A percentile compares a stretch with the other conserved stretches of the same genome.
These are phyloP conservation scores for Clupea harengus DNA, from an alignment of 2,113 vertebrate species.

Conservation along the genomic window DNA sequence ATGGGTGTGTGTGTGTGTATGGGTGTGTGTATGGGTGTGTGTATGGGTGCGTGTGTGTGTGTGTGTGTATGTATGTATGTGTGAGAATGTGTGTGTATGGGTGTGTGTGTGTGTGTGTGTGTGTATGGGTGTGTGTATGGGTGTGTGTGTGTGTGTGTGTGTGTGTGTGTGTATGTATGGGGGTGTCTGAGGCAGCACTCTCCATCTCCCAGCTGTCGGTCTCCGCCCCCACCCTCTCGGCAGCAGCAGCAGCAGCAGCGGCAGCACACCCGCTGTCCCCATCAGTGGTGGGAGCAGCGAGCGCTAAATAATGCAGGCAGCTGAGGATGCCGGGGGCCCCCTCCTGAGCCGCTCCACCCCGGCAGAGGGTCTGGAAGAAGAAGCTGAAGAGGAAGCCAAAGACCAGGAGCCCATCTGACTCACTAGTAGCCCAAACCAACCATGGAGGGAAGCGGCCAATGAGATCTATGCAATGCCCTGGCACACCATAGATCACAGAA, in stretches of 20 bases:
- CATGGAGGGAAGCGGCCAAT: neutral
- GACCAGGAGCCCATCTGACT: neutral
- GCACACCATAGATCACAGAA: neutral
- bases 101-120: neutral
- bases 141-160: neutral
- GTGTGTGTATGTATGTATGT: neutral
- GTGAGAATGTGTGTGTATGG: neutral
- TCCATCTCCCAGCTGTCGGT: slow-evolving; percentile 45
- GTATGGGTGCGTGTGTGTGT: no score
- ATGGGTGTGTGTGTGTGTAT: no score
- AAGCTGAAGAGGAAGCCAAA: neutral
- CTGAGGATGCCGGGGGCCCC: slow-evolving; percentile 8
- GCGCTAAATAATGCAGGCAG: slow-evolving; percentile 44
- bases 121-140: neutral
- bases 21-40: no score
- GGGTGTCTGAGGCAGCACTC: slow-evolving; percentile 34
- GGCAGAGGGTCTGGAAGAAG: neutral
- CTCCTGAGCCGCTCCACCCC: neutral
- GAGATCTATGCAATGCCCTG: neutral
- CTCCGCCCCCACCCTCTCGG: slow-evolving; percentile 19
- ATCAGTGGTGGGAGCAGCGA: slow-evolving; percentile 28
- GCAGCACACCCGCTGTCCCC: slow-evolving; percentile 20
- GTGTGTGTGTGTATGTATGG: neutral
- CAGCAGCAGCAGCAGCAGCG: neutral
- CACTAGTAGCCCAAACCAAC: neutral